Conservation (phyloP, 2,797 vertebrate genomes). For the Phyllotis vaccarum region DNA sequence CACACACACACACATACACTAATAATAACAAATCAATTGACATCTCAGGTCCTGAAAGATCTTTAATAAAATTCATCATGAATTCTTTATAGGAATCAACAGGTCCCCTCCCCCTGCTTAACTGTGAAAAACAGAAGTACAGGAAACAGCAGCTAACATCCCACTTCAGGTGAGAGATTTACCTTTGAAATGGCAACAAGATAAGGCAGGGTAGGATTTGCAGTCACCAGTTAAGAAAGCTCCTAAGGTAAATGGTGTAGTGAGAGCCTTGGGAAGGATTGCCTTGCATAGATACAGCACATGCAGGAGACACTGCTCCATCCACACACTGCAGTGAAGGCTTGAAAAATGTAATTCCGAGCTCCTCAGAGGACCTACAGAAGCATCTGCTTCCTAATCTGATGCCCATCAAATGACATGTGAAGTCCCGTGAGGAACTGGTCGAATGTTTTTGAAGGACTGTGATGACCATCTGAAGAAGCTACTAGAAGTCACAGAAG, state of each 20-base stretch:
- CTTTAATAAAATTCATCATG: neutral
- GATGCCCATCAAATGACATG: neutral
- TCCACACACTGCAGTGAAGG: neutral
- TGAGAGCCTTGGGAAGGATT: neutral
- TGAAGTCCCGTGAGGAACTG: neutral
- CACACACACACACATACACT: neutral
- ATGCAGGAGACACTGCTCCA: accelerated
- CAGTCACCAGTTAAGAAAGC: neutral
- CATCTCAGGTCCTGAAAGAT: neutral
- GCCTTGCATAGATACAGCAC: neutral
- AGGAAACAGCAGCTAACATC: neutral
- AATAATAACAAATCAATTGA: neutral
- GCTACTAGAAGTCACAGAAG: neutral
- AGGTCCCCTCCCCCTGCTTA: neutral
- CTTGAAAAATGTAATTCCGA: neutral
- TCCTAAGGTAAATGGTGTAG: neutral
- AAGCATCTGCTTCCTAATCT: neutral
- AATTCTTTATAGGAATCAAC: neutral
- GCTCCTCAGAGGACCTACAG: neutral
- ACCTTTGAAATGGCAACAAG: neutral
- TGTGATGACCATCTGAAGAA: neutral
- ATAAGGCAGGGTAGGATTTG: neutral
- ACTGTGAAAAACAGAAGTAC: neutral
- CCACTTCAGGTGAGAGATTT: neutral
- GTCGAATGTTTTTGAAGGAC: neutral